Evolutionary conservation across 2,113 vertebrate genomes (phyloP).

Genomic region (Origma solitaria): DNA sequence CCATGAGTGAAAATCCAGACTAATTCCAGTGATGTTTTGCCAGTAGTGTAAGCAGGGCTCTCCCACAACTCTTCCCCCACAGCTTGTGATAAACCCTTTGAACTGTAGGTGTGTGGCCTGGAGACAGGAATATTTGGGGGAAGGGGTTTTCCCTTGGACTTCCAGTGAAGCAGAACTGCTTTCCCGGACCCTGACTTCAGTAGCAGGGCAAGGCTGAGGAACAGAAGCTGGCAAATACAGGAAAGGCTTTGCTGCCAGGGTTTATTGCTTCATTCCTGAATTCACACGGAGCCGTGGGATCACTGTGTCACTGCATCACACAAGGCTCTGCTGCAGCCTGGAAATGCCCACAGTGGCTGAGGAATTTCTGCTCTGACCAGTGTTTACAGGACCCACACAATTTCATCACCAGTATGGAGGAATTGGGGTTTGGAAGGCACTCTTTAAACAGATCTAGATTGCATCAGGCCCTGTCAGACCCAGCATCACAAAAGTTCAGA

Average conservation of each 20-base stretch:
- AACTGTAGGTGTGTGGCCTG: constrained; percentile 21
- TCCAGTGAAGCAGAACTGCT: neutral
- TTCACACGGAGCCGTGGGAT: neutral
- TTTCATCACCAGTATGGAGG: neutral
- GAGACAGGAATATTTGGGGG: neutral
- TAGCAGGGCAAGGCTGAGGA: neutral
- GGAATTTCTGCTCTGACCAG: neutral
- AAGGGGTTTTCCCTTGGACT: neutral
- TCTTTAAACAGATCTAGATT: neutral
- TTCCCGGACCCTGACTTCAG: neutral
- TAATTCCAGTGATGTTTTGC: constrained; percentile 21
- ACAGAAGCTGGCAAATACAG: neutral
- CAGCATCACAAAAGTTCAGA: neutral
- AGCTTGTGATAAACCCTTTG: neutral
- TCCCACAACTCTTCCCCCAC: neutral
- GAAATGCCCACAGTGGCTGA: neutral
- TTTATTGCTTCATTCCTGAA: neutral
- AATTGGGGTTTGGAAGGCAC: neutral
- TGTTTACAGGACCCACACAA: neutral
- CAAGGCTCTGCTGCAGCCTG: neutral
- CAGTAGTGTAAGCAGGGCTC: neutral
- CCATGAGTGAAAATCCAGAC: constrained; percentile 28
- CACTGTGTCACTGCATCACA: neutral
- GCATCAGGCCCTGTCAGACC: neutral
- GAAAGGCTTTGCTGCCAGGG: neutral